phyloP scores from a whole-genome alignment of 2,797 vertebrate genomes.

The Typhlichthys subterraneus region DNA sequence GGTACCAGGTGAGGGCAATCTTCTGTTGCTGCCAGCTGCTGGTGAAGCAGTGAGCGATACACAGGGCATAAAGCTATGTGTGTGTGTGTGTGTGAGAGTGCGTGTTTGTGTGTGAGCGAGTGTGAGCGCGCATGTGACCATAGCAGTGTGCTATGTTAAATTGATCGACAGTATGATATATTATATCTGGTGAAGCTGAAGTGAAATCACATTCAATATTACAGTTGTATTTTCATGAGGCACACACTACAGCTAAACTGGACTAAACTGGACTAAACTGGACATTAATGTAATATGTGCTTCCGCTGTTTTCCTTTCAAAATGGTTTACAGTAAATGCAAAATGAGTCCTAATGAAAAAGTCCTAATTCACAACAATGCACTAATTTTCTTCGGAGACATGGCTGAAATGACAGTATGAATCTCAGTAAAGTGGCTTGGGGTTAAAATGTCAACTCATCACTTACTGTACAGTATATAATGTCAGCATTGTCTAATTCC shows the following conservation, averaged over 20 bases:
- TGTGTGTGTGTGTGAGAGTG: constrained; percentile 6
- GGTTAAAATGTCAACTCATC: not conserved
- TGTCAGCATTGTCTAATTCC: not conserved
- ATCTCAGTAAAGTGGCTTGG: constrained; percentile 1
- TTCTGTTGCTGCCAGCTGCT: too few species aligned
- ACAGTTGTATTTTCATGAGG: too few species aligned
- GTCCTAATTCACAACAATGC: constrained; percentile 1
- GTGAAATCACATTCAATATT: too few species aligned
- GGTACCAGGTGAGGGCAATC: too few species aligned
- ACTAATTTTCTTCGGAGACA: not conserved
- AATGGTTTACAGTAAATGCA: constrained; percentile 7
- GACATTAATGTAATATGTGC: too few species aligned
- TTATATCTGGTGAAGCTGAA: not conserved
- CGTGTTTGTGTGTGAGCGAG: not conserved
- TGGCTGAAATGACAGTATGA: not conserved
- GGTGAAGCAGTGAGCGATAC: too few species aligned
- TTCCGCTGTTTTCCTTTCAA: too few species aligned
- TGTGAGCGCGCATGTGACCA: not conserved
- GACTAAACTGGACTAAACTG: too few species aligned
- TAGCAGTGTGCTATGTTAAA: not conserved
- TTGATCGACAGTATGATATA: constrained; percentile 19
- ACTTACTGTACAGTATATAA: constrained; percentile 14
- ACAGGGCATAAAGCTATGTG: not conserved
- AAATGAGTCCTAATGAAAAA: constrained; percentile 22
- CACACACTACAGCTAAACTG: too few species aligned